These are phyloP conservation scores for Echiichthys vipera DNA, from an alignment of 2,797 vertebrate genomes.

Conservation along the genomic window DNA sequence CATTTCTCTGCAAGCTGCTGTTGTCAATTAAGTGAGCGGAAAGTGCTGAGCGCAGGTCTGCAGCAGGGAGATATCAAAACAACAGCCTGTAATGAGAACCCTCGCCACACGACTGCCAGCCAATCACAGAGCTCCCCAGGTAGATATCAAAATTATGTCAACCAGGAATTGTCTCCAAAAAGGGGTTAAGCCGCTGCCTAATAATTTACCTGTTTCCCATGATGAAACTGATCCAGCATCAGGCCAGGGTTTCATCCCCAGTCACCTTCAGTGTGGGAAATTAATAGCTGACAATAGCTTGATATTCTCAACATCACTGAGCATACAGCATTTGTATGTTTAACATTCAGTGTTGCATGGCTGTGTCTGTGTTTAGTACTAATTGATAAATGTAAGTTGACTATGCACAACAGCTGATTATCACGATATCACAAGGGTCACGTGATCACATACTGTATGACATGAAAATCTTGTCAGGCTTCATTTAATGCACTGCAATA, in stretches of 20 bases:
- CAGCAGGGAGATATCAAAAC: constrained; percentile 55
- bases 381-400: not conserved
- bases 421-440: too few species aligned
- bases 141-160: constrained; percentile 44
- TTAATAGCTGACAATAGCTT: not conserved
- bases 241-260: not conserved
- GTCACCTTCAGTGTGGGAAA: not conserved
- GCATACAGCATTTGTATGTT: not conserved
- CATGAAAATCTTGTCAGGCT: too few species aligned
- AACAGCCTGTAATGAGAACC: constrained; percentile 43
- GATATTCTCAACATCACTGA: not conserved
- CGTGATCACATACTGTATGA: too few species aligned
- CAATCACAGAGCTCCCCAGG: constrained; percentile 58
- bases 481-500: too few species aligned
- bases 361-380: not conserved
- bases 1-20: constrained; percentile 34
- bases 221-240: constrained; percentile 24
- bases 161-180: not conserved
- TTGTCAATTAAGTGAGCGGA: constrained; percentile 32
- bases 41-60: constrained; percentile 57
- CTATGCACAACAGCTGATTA: too few species aligned
- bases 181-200: not conserved
- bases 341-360: not conserved
- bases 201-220: constrained; percentile 24
- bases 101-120: constrained; percentile 39